phyloP scores from a whole-genome alignment of 37 sponge, comb jelly and placozoan species.

The Diacarnus erythraeanus region DNA sequence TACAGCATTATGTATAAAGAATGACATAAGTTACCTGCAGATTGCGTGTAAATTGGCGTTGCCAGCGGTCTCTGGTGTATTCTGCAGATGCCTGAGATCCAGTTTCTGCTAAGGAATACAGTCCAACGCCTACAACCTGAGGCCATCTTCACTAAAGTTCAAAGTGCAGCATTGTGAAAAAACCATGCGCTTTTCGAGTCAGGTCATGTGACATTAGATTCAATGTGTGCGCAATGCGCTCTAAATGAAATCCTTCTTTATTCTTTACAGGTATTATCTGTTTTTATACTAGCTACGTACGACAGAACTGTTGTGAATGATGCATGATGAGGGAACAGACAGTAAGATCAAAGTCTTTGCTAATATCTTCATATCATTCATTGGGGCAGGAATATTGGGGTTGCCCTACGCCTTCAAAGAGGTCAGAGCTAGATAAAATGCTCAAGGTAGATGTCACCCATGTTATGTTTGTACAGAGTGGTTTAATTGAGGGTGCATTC shows the following conservation, averaged over 20 bases:
- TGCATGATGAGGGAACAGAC: conserved; percentile 55
- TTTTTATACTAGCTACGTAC: not conserved
- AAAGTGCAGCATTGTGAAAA: not conserved
- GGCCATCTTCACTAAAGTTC: not conserved
- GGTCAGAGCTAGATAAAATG: conserved; percentile 34
- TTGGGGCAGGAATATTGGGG: conserved; percentile 95
- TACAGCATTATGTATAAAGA: not conserved
- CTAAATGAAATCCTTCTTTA: conserved; percentile 10
- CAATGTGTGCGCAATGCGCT: not conserved
- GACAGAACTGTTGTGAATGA: not conserved
- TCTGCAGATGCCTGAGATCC: conserved; percentile 3
- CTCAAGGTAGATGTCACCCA: not conserved
- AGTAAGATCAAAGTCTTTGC: conserved; percentile 81
- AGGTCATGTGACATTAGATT: not conserved
- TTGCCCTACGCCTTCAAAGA: conserved; percentile 97
- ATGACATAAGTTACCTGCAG: not conserved
- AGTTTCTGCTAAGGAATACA: conserved; percentile 3
- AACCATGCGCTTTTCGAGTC: not conserved
- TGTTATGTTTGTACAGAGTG: conserved; percentile 65
- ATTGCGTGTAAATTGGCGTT: not conserved
- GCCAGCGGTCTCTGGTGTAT: conserved; percentile 1
- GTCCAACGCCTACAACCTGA: conserved; percentile 13
- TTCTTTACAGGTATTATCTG: not conserved
- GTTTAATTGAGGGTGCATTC: conserved; percentile 81
- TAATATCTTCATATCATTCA: conserved; percentile 95